A percentile compares a stretch with the other conserved stretches of the same genome.
phyloP scores from a whole-genome alignment of 2,113 vertebrate species.

The Cebidichthys violaceus region DNA sequence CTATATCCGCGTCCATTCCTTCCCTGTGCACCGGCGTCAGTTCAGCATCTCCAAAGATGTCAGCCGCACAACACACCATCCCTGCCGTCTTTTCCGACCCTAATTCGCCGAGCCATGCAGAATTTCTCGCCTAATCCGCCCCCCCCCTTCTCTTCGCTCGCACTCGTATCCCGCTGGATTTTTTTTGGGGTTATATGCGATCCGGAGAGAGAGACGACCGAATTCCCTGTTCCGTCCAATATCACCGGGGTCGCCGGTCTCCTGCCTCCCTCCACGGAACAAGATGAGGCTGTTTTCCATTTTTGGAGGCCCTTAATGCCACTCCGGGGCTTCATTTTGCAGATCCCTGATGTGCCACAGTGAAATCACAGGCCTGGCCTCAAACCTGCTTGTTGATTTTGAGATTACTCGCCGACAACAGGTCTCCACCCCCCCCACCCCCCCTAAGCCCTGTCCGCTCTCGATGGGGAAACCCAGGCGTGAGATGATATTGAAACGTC shows the following conservation, averaged over 20 bases:
- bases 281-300: conserved; percentile 78
- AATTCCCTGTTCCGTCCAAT: conserved; percentile 60
- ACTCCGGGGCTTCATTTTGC: conserved; percentile 74
- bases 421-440: conserved; percentile 60
- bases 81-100: conserved; percentile 64
- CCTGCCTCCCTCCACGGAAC: conserved; percentile 65
- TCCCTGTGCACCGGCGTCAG: conserved; percentile 30
- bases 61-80: conserved; percentile 51
- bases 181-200: conserved; percentile 68
- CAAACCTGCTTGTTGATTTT: conserved; percentile 80
- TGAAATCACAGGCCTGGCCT: conserved; percentile 66
- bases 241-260: conserved; percentile 57
- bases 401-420: conserved; percentile 78
- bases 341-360: conserved; percentile 75
- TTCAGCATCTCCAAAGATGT: conserved; percentile 52
- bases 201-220: conserved; percentile 69
- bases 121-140: conserved; percentile 68
- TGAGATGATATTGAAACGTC: conserved; percentile 71
- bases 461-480: conserved; percentile 57
- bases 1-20: conserved; percentile 39
- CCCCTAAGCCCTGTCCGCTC: conserved; percentile 54
- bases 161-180: conserved; percentile 58
- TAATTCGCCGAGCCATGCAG: conserved; percentile 68
- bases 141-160: conserved; percentile 45
- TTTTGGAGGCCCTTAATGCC: conserved; percentile 71